Evolutionary conservation across 1,140 invertebrate species (phyloP), one percentile per base, ranked within the genome.

Genomic region (Reticulitermes speratus): DNA sequence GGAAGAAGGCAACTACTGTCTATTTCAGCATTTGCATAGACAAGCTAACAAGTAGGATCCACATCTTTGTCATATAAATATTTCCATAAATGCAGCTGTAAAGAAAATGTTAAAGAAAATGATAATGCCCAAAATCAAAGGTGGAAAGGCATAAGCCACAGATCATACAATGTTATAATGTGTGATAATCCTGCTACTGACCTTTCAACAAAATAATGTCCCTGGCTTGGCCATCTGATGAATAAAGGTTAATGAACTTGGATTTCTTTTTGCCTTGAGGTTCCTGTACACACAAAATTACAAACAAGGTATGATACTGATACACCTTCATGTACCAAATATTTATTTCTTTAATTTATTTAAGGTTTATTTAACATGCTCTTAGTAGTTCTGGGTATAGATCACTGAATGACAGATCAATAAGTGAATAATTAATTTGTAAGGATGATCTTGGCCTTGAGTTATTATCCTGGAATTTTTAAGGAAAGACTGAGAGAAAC

Each of bases 191-290:
- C 19, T 52, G 65, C 65, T 8, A 84, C 44, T 88, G 91, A 93
- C 94, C 95, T 93, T 95, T 95, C 11, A 96, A 90, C 82, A 96
- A 88, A 87, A 96, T 89, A 12, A 92, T 92, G 90, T 95, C 92
- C 89, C 92, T 92, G 90, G 93, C 90, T 87, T 94, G 93, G 5
- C 95, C 95, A 89, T 97, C 95, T 88, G 94, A 92, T 25, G 94
- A 93, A 90, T 95, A 97, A 75, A 97, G 90, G 89, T 94, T 96
- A 0, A 96, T 93, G 92, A 93, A 97, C 90, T 96, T 97, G 2
- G 92, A 92, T 88, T 96, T 96, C 88, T 85, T 81, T 84, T 85
- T 87, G 52, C 45, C 45, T 44, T 85, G 30, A 23, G 23, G 55
- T 82, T 81, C 48, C 45, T 69, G 23, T 86, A n/a, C 25, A 23